phyloP scores from a whole-genome alignment of 1,140 invertebrate genomes.

The Drosophila littoralis region DNA sequence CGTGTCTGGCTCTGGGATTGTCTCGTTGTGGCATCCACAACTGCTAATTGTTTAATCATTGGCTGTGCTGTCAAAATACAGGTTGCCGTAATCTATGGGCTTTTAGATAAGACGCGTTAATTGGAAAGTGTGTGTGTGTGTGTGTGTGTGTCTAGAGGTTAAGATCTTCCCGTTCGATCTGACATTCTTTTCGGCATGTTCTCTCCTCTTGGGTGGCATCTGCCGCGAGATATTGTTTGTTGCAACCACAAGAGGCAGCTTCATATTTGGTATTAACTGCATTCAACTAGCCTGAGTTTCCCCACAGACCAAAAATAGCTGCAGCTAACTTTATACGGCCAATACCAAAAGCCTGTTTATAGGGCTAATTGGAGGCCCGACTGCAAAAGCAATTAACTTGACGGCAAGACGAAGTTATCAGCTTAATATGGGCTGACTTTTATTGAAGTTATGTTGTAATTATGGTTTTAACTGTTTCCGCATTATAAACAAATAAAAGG shows the following conservation, averaged over 20 bases:
- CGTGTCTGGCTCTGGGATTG: constrained; percentile 43
- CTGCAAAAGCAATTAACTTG: constrained; percentile 26
- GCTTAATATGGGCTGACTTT: constrained; percentile 12
- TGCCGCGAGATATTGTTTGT: too few relatives aligned
- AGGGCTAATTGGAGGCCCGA: constrained; percentile 19
- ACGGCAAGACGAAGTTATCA: constrained; percentile 25
- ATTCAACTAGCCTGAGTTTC: constrained; percentile 6
- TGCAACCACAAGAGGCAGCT: neutral
- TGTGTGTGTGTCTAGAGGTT: constrained; percentile 2
- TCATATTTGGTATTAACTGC: constrained; percentile 15
- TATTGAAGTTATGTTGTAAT: constrained; percentile 34
- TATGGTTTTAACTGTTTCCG: constrained; percentile 30
- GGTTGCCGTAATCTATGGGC: constrained; percentile 62
- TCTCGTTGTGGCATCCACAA: constrained; percentile 15
- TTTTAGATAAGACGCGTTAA: constrained; percentile 76
- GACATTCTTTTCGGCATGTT: constrained; percentile 18
- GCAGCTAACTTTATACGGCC: constrained; percentile 5
- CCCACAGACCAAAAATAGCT: neutral
- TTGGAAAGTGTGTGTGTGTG: constrained; percentile 46
- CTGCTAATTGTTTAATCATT: constrained; percentile 78
- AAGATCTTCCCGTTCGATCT: constrained; percentile 29
- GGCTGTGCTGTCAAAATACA: constrained; percentile 67
- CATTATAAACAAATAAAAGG: neutral
- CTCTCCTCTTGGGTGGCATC: constrained; percentile 44
- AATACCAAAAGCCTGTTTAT: neutral